A percentile compares a stretch with the other conserved stretches of the same genome.
Evolutionary conservation across 2,888 invertebrate species (phyloP).

Genomic region (Cistogaster globosa): DNA sequence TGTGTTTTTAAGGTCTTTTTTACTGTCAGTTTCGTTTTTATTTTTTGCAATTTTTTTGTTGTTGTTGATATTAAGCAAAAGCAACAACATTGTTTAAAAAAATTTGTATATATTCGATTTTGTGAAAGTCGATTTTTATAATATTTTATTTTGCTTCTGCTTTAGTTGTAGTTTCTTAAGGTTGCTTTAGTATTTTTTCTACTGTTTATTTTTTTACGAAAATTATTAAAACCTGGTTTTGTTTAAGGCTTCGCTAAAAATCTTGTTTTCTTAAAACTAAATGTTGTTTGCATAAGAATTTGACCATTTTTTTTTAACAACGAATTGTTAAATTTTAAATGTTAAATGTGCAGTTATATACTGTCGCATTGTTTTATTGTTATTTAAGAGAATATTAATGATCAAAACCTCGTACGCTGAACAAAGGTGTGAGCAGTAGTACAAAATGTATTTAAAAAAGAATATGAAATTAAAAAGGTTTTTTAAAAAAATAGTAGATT

Average conservation of each 20-base stretch:
- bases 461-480: too few species aligned
- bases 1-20: constrained; percentile 27
- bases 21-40: constrained; percentile 27
- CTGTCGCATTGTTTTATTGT: not conserved
- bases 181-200: not conserved
- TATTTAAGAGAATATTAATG: not conserved
- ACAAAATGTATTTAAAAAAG: not conserved
- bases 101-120: constrained; percentile 31
- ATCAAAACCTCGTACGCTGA: not conserved
- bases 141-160: constrained; percentile 8
- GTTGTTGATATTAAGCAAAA: not conserved
- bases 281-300: constrained; percentile 12
- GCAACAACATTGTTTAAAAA: constrained; percentile 1
- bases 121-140: constrained; percentile 59
- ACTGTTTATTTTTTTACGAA: not conserved
- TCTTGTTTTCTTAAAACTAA: not conserved
- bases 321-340: constrained; percentile 24
- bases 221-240: constrained; percentile 37
- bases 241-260: constrained; percentile 38
- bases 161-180: constrained; percentile 39
- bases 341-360: constrained; percentile 24
- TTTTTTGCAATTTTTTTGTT: constrained; percentile 30
- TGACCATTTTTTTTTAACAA: constrained; percentile 15
- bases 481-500: too few species aligned
- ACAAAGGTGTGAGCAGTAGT: not conserved